A percentile compares a stretch with the other conserved stretches of the same genome.
These are phyloP conservation scores for Hippocampus mohnikei DNA, from an alignment of 2,113 vertebrate species.

Conservation along the genomic window DNA sequence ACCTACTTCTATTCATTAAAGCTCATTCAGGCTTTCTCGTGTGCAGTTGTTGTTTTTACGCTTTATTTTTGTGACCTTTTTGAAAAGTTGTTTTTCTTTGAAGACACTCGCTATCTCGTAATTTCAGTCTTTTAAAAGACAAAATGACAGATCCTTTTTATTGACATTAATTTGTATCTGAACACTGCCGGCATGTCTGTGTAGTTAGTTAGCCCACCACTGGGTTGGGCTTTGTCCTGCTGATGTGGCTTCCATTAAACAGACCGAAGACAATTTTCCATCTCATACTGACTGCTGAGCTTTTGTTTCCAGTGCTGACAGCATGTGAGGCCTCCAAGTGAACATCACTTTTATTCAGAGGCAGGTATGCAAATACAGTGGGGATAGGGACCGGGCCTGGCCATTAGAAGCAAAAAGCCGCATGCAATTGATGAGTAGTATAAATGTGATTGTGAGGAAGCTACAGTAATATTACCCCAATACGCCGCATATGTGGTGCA, in stretches of 20 bases:
- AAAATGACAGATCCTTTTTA: conserved; percentile 25
- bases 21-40: background rate
- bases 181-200: conserved; percentile 24
- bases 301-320: conserved; percentile 46
- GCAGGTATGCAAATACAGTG: conserved; percentile 42
- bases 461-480: background rate
- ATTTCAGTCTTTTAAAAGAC: conserved; percentile 6
- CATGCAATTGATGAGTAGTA: too few relatives aligned
- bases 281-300: conserved; percentile 50
- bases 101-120: conserved; percentile 13
- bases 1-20: conserved; percentile 38
- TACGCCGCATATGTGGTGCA: background rate
- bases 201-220: conserved; percentile 21
- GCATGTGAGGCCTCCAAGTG: conserved; percentile 32
- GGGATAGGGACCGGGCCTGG: background rate
- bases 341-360: conserved; percentile 31
- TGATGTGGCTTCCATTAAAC: conserved; percentile 46
- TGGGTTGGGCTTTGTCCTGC: conserved; percentile 27
- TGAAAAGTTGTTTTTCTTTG: background rate
- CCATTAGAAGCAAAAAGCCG: too few relatives aligned
- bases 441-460: too few relatives aligned
- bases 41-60: background rate
- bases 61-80: background rate
- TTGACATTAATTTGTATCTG: conserved; percentile 31
- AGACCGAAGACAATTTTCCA: conserved; percentile 32